phyloP scores from a whole-genome alignment of 2,113 vertebrate species.

The Scomber japonicus region DNA sequence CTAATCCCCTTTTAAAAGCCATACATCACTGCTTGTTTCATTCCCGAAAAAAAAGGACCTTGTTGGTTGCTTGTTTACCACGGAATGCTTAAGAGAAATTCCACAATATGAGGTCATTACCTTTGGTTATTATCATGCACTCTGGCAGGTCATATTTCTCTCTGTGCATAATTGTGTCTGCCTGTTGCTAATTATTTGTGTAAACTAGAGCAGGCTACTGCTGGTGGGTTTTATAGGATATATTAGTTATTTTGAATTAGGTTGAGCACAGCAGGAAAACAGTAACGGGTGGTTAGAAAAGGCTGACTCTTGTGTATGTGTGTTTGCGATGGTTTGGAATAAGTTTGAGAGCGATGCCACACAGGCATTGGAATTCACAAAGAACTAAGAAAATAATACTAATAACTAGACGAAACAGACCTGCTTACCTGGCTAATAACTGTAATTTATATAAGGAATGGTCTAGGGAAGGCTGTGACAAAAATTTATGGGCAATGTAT shows the following conservation, averaged over 20 bases:
- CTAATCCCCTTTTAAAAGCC: slow-evolving; percentile 44
- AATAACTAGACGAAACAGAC: slow-evolving; percentile 9
- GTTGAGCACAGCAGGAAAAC: slow-evolving; percentile 70
- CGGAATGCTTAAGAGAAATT: slow-evolving; percentile 22
- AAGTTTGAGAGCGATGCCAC: slow-evolving; percentile 41
- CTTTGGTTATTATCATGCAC: slow-evolving; percentile 49
- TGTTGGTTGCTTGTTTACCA: slow-evolving; percentile 66
- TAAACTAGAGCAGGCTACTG: slow-evolving; percentile 73
- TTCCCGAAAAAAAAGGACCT: slow-evolving; percentile 2
- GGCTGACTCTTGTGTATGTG: slow-evolving; percentile 57
- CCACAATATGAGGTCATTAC: slow-evolving; percentile 72
- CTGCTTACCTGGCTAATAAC: slow-evolving; percentile 1
- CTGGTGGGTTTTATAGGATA: slow-evolving; percentile 69
- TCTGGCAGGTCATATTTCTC: slow-evolving; percentile 76
- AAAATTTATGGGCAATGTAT: too few species aligned
- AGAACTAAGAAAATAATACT: neutral
- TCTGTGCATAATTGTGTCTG: slow-evolving; percentile 71
- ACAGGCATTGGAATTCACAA: slow-evolving; percentile 30
- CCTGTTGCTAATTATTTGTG: slow-evolving; percentile 78
- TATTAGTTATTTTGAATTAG: slow-evolving; percentile 79
- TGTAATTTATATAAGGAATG: neutral
- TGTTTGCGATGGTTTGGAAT: slow-evolving; percentile 48
- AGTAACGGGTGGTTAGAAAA: slow-evolving; percentile 51
- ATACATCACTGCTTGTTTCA: slow-evolving; percentile 40
- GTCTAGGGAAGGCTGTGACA: neutral